A percentile compares a stretch with the other conserved stretches of the same genome.
Evolutionary conservation across 1,140 invertebrate species (phyloP).

Genomic region (Paramacrobiotus metropolitanus): DNA sequence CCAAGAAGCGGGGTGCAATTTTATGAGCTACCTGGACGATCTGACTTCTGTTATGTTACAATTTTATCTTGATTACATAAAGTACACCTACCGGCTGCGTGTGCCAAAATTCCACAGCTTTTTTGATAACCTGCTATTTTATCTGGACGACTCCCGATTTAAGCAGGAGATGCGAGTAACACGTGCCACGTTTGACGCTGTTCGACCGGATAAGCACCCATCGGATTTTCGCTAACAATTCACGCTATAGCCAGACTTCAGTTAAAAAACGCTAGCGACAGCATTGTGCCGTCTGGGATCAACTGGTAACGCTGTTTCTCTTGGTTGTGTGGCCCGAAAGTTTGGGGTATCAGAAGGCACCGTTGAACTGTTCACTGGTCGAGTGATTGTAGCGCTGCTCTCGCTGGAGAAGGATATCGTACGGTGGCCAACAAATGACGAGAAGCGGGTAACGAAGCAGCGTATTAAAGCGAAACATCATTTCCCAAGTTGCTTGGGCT

Average conservation of each 20-base stretch:
- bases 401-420: neutral
- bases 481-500: neutral
- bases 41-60: too few species aligned
- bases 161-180: neutral
- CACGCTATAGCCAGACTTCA: neutral
- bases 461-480: neutral
- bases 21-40: too few species aligned
- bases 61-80: too few species aligned
- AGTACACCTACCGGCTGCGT: too few species aligned
- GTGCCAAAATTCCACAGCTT: conserved; percentile 10
- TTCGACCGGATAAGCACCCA: neutral
- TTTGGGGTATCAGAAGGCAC: neutral
- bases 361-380: neutral
- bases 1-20: too few species aligned
- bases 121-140: neutral
- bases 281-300: neutral
- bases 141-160: neutral
- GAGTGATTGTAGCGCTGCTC: neutral
- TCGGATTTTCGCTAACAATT: neutral
- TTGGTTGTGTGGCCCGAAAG: neutral
- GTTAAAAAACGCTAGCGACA: neutral
- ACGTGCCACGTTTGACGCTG: neutral
- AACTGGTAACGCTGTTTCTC: neutral
- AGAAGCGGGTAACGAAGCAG: neutral
- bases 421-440: neutral